Evolutionary conservation across 2,797 vertebrate genomes (phyloP).

Genomic region (Falco biarmicus): DNA sequence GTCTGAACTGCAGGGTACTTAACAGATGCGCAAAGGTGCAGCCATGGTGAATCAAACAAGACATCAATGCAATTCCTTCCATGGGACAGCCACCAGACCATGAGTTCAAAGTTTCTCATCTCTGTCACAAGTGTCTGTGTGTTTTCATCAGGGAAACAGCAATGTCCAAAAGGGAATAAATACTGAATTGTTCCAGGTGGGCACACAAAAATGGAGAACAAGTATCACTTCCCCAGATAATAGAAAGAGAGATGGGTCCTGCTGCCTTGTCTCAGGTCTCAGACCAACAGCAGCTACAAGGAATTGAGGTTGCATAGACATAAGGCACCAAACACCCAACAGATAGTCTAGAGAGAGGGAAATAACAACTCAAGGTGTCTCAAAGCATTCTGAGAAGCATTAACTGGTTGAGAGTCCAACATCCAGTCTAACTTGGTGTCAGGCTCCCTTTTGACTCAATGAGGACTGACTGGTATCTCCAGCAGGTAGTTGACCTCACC

Average conservation of each 20-base stretch:
- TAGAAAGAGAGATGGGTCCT: neutral
- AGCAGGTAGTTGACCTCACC: neutral
- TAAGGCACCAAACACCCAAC: neutral
- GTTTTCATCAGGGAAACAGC: neutral
- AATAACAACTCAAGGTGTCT: neutral
- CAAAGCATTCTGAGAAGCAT: neutral
- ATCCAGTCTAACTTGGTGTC: neutral
- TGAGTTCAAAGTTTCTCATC: neutral
- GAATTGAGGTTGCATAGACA: neutral
- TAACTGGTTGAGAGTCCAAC: neutral
- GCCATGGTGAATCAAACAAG: neutral
- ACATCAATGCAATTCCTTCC: neutral
- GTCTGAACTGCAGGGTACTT: neutral
- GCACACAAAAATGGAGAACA: neutral
- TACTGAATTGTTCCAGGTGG: neutral
- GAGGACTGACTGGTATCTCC: neutral
- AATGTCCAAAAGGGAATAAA: neutral
- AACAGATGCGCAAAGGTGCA: rapidly evolving
- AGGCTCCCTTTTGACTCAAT: neutral
- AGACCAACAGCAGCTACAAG: neutral
- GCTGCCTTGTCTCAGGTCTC: neutral
- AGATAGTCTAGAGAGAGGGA: neutral
- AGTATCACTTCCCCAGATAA: neutral
- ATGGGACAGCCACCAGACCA: neutral
- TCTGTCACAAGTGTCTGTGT: neutral